A percentile compares a stretch with the other conserved stretches of the same genome.
Conservation (phyloP, 2,888 invertebrate genomes). For the Graphium colonna region DNA sequence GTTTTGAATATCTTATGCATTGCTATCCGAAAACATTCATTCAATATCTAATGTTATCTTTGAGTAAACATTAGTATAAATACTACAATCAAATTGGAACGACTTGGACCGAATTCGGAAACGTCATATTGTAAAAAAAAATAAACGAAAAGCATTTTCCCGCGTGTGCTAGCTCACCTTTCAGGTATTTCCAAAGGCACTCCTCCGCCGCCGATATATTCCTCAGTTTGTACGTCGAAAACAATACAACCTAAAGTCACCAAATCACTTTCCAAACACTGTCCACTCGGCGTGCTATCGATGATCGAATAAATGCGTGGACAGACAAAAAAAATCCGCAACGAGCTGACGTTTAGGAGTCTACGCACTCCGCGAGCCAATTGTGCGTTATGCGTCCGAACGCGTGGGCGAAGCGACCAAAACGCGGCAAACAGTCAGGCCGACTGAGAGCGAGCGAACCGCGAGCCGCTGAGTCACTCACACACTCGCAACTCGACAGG, state of each 20-base stretch:
- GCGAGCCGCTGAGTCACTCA: constrained; percentile 57
- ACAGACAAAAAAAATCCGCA: too few relatives aligned
- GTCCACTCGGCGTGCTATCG: constrained; percentile 47
- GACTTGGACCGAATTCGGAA: constrained; percentile 57
- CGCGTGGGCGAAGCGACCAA: constrained; percentile 9
- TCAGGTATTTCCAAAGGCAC: constrained; percentile 72
- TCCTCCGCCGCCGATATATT: constrained; percentile 62
- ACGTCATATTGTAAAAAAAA: constrained; percentile 24
- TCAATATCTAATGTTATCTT: background rate
- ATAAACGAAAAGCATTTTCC: constrained; percentile 19
- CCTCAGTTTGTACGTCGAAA: constrained; percentile 67
- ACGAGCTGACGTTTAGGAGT: too few relatives aligned
- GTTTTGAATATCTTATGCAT: background rate
- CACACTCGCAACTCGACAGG: constrained; percentile 65
- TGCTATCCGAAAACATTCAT: background rate
- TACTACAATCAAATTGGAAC: constrained; percentile 9
- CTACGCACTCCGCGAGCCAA: constrained; percentile 57
- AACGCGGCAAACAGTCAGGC: constrained; percentile 68
- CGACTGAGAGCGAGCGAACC: constrained; percentile 67
- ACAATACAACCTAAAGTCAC: constrained; percentile 56
- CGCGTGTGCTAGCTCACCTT: constrained; percentile 51
- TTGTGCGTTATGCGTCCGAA: constrained; percentile 57
- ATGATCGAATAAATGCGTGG: constrained; percentile 31
- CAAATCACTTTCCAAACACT: constrained; percentile 57
- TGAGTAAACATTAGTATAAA: background rate